A percentile compares a stretch with the other conserved stretches of the same genome.
These are phyloP conservation scores for Ardeotis arabs DNA, from an alignment of 2,113 vertebrate genomes.

Conservation along the genomic window DNA sequence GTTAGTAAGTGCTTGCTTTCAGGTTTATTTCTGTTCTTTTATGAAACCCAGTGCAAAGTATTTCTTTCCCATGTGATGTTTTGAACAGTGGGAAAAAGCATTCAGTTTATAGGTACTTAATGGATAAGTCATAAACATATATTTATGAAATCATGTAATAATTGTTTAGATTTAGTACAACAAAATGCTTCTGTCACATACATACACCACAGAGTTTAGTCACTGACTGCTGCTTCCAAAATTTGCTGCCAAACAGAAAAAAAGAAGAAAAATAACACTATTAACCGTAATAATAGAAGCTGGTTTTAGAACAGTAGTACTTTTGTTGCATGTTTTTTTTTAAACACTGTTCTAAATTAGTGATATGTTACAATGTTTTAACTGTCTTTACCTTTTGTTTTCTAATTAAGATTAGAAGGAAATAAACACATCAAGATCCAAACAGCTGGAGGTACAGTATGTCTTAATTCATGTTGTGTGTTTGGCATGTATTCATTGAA, in stretches of 20 bases:
- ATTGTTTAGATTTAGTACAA: neutral
- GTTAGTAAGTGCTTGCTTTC: constrained; percentile 29
- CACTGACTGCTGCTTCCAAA: neutral
- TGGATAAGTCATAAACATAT: neutral
- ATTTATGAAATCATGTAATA: neutral
- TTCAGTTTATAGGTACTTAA: neutral
- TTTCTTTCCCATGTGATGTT: neutral
- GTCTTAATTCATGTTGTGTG: neutral
- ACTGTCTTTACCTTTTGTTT: constrained; percentile 51
- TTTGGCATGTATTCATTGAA: neutral
- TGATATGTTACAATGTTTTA: neutral
- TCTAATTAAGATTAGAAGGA: constrained; percentile 76
- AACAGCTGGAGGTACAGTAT: constrained; percentile 70
- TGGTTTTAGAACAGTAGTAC: neutral
- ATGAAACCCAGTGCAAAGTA: neutral
- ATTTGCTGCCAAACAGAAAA: neutral
- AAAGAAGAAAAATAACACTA: neutral
- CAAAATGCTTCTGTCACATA: neutral
- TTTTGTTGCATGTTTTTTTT: neutral
- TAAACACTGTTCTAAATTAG: neutral
- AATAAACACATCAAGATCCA: constrained; percentile 26
- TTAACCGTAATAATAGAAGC: neutral
- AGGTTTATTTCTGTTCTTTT: constrained; percentile 34
- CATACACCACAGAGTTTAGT: neutral
- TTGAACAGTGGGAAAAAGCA: neutral